Conservation (phyloP, 2,113 vertebrate genomes). For the Arenaria interpres region DNA sequence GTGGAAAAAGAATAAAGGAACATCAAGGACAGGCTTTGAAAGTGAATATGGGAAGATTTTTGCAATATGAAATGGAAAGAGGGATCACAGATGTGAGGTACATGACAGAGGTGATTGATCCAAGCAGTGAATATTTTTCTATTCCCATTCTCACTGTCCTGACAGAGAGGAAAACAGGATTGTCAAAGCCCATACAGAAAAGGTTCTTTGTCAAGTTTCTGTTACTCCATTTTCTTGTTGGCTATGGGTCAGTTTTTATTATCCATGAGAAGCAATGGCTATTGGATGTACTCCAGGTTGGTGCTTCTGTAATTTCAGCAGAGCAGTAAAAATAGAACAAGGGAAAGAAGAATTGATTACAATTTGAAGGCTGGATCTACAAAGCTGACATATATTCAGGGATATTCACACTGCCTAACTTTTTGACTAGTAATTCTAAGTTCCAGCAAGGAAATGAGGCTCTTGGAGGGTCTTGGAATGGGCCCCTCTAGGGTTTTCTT, state of each 20-base stretch:
- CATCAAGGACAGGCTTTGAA: neutral
- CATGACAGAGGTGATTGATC: neutral
- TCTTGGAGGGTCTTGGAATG: neutral
- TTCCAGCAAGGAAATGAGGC: neutral
- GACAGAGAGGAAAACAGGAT: neutral
- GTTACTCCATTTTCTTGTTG: neutral
- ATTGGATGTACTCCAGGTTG: neutral
- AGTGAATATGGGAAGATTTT: neutral
- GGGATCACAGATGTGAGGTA: neutral
- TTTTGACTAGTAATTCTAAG: neutral
- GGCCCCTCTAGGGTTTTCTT: neutral
- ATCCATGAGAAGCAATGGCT: neutral
- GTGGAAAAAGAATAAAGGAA: slow-evolving; percentile 14
- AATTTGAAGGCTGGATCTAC: neutral
- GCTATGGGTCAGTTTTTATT: slow-evolving; percentile 35
- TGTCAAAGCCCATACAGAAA: neutral
- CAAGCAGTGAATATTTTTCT: neutral
- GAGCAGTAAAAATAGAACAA: slow-evolving; percentile 9
- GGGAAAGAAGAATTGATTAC: slow-evolving; percentile 13
- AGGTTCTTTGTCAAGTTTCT: neutral
- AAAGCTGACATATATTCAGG: neutral
- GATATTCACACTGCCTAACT: neutral
- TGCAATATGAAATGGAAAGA: neutral
- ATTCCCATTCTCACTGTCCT: neutral
- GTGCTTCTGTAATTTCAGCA: slow-evolving; percentile 23